Evolutionary conservation across 1,140 invertebrate species (phyloP).

Genomic region (Caerostris extrusa): DNA sequence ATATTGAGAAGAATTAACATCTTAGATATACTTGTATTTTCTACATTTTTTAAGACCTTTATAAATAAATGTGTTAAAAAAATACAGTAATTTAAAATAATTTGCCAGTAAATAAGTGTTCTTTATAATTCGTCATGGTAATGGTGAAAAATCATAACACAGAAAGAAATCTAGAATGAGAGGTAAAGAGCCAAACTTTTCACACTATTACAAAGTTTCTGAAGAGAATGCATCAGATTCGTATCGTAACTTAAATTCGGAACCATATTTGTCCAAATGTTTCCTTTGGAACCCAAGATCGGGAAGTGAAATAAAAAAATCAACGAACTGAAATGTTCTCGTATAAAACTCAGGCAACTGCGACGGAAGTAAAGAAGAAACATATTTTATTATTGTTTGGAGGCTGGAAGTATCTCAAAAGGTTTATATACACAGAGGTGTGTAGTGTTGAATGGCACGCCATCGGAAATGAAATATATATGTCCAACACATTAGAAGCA

Average conservation of each 20-base stretch:
- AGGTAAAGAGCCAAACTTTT: no score
- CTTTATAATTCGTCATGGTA: no score
- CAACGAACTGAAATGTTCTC: neutral
- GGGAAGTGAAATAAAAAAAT: neutral
- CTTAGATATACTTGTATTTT: no score
- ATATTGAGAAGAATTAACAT: no score
- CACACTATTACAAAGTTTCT: neutral
- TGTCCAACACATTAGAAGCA: conserved; percentile 1
- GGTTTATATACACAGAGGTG: neutral
- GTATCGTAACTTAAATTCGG: neutral
- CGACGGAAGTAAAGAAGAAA: neutral
- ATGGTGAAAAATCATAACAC: no score
- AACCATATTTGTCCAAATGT: neutral
- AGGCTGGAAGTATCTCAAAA: neutral
- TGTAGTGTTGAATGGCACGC: neutral
- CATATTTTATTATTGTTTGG: neutral
- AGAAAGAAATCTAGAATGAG: no score
- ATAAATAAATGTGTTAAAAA: no score
- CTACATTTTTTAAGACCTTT: no score
- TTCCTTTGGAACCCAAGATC: neutral
- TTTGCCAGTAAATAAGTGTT: no score
- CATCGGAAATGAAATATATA: conserved; percentile 8
- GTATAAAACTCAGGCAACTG: neutral
- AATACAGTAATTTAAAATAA: no score
- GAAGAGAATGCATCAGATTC: neutral